Conservation (phyloP, 2,797 vertebrate species). For the Ctenopoma kingsleyae region DNA sequence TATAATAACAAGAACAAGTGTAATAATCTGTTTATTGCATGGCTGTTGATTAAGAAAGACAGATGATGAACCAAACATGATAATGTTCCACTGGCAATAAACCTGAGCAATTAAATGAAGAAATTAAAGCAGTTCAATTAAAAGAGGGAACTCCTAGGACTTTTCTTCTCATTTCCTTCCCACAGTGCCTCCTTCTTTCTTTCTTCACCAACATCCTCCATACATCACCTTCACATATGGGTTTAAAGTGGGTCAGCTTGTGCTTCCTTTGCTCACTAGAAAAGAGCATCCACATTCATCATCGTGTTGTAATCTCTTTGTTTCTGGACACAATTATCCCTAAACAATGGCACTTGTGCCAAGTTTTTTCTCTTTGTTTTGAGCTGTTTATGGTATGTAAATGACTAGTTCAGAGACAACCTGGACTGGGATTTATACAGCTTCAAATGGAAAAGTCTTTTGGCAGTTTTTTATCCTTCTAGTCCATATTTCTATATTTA, state of each 20-base stretch:
- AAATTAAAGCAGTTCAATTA: too few species aligned
- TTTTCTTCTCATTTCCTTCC: slow-evolving; percentile 31
- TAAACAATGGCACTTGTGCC: slow-evolving; percentile 74
- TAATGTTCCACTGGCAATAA: slow-evolving; percentile 55
- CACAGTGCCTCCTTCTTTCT: slow-evolving; percentile 28
- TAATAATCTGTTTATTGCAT: slow-evolving; percentile 29
- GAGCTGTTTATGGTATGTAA: slow-evolving; percentile 48
- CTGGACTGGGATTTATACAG: slow-evolving; percentile 14
- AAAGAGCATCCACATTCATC: slow-evolving; percentile 79
- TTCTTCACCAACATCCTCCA: slow-evolving; percentile 57
- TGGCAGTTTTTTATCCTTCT: slow-evolving; percentile 3
- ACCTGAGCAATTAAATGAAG: slow-evolving; percentile 52
- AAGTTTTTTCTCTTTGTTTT: slow-evolving; percentile 46
- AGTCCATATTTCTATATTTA: not conserved
- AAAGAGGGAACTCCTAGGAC: slow-evolving; percentile 35
- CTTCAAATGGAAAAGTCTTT: not conserved
- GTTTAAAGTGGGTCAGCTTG: slow-evolving; percentile 80
- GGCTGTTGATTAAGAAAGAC: slow-evolving; percentile 38
- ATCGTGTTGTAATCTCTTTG: slow-evolving; percentile 73
- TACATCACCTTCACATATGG: slow-evolving; percentile 77
- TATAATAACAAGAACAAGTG: slow-evolving; percentile 13
- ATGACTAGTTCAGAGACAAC: slow-evolving; percentile 22
- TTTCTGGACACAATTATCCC: slow-evolving; percentile 77
- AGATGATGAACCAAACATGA: slow-evolving; percentile 32
- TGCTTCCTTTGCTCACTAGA: slow-evolving; percentile 67